A percentile compares a stretch with the other conserved stretches of the same genome.
Evolutionary conservation across 2,888 invertebrate species (phyloP).

Genomic region (Apeira syringaria): DNA sequence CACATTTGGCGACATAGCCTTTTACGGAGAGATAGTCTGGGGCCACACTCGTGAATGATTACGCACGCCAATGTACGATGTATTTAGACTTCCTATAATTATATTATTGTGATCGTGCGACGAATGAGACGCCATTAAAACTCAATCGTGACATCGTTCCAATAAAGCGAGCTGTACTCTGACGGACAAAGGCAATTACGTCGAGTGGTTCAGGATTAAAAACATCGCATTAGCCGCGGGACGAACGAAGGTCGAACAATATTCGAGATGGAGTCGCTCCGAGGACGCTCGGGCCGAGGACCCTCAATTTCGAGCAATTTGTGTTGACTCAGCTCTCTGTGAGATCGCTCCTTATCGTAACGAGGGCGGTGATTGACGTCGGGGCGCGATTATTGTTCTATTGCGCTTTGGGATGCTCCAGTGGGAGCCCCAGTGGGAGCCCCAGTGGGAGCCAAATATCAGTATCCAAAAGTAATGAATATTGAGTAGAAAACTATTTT

Average conservation of each 20-base stretch:
- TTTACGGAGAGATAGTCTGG: no score
- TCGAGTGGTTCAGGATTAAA: slow-evolving; percentile 30
- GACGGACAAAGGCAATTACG: slow-evolving; percentile 25
- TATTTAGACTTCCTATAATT: no score
- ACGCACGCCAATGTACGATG: no score
- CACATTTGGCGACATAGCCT: no score
- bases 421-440: no score
- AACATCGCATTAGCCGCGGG: slow-evolving; percentile 18
- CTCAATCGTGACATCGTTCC: background rate
- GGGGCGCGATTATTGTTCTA: slow-evolving; percentile 23
- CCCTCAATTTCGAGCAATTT: slow-evolving; percentile 26
- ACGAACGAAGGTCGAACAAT: slow-evolving; percentile 44
- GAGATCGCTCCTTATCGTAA: slow-evolving; percentile 19
- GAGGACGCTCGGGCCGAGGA: slow-evolving; percentile 10
- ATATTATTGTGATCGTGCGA: no score
- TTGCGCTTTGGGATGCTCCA: background rate
- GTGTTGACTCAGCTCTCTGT: slow-evolving; percentile 22
- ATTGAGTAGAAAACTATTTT: no score
- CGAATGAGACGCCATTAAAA: no score
- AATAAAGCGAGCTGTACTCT: slow-evolving; percentile 1
- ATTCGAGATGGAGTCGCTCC: slow-evolving; percentile 1
- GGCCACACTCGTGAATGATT: no score
- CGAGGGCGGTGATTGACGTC: slow-evolving; percentile 20
- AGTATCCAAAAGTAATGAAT: no score
- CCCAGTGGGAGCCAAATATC: no score